Conservation (phyloP, 1,140 invertebrate species). For the Drosophila asahinai region DNA sequence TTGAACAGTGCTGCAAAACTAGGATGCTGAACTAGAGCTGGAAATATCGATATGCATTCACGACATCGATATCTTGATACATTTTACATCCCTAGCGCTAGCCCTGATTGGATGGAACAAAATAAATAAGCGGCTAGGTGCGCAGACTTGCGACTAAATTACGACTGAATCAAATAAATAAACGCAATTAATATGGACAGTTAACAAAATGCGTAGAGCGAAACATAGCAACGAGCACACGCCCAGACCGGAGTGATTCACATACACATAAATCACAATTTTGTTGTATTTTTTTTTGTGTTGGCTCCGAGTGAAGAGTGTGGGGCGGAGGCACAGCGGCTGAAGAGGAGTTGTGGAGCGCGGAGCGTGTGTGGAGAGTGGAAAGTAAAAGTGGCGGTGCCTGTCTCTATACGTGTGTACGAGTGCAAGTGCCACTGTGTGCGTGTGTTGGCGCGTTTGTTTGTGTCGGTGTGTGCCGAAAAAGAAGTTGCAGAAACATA, state of each 20-base stretch:
- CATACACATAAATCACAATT: background rate
- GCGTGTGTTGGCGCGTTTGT: conserved; percentile 48
- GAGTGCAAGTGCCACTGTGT: conserved; percentile 12
- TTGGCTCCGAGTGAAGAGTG: conserved; percentile 6
- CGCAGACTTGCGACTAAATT: conserved; percentile 12
- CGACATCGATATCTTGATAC: no score
- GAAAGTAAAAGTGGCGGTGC: conserved; percentile 72
- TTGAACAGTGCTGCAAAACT: background rate
- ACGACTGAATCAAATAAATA: conserved; percentile 8
- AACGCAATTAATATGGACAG: conserved; percentile 10
- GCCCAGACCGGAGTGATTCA: conserved; percentile 19
- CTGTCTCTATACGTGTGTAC: conserved; percentile 41
- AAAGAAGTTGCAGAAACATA: conserved; percentile 75
- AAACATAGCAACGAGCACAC: conserved; percentile 1
- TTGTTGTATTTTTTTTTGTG: conserved; percentile 31
- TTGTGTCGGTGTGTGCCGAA: conserved; percentile 53
- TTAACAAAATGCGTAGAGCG: conserved; percentile 30
- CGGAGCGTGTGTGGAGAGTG: conserved; percentile 17
- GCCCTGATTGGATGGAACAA: background rate
- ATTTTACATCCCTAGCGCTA: no score
- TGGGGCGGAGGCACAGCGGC: conserved; percentile 10
- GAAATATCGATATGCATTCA: no score
- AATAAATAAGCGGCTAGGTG: conserved; percentile 8
- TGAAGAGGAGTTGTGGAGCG: conserved; percentile 20
- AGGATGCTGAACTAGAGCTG: no score